Evolutionary conservation across 2,797 vertebrate species (phyloP).

Genomic region (Enteromius paludinosus): DNA sequence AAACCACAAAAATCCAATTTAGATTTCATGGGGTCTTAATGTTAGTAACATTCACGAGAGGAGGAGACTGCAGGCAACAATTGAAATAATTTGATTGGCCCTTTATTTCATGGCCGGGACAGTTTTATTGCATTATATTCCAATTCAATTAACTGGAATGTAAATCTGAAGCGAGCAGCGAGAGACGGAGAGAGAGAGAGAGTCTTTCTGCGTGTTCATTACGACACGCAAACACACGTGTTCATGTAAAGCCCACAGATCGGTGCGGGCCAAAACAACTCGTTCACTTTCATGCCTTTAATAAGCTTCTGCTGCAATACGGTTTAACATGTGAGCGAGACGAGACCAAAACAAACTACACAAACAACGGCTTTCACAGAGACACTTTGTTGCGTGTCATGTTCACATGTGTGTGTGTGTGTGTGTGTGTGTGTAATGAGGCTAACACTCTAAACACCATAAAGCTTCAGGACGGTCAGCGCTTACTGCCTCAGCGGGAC

Average conservation of each 20-base stretch:
- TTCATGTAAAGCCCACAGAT: neutral
- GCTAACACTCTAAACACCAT: conserved; percentile 6
- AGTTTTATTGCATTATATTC: conserved; percentile 41
- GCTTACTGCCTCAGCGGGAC: neutral
- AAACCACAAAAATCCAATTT: neutral
- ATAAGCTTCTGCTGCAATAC: neutral
- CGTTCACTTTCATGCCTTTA: neutral
- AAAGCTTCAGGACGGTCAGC: neutral
- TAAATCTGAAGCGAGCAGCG: conserved; percentile 8
- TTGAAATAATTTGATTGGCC: conserved; percentile 29
- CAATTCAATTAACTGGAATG: conserved; percentile 25
- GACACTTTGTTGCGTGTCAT: neutral
- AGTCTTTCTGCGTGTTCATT: neutral
- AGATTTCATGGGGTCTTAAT: neutral
- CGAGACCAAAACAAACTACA: neutral
- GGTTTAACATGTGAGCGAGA: neutral
- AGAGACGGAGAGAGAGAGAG: neutral
- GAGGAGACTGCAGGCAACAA: conserved; percentile 12
- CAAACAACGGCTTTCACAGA: neutral
- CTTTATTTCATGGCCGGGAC: conserved; percentile 28
- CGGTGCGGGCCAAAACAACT: conserved; percentile 11
- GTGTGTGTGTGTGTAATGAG: conserved; percentile 14
- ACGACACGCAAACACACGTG: neutral
- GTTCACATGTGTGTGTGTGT: neutral
- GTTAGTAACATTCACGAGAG: neutral